A percentile compares a stretch with the other conserved stretches of the same genome.
phyloP scores from a whole-genome alignment of 2,113 vertebrate species.

The Anoplopoma fimbria region DNA sequence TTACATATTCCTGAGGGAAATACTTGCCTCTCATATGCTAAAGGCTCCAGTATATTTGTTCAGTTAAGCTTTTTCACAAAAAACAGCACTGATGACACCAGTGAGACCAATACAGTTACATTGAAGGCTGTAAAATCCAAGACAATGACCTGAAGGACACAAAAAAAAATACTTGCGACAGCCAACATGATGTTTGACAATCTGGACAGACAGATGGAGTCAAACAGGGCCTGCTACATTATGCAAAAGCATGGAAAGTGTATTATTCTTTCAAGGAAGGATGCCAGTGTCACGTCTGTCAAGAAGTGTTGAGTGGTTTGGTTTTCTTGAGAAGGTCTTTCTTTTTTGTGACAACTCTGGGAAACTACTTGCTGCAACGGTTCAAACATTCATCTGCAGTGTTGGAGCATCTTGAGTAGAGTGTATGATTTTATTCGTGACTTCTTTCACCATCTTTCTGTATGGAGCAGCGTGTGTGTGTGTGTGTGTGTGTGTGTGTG shows the following conservation, averaged over 20 bases:
- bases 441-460: background rate
- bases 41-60: no score
- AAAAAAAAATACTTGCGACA: no score
- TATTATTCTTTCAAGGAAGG: conserved; percentile 18
- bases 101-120: no score
- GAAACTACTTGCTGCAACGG: conserved; percentile 12
- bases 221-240: conserved; percentile 9
- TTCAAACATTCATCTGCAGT: background rate
- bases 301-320: background rate
- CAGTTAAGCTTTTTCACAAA: no score
- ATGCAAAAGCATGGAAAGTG: background rate
- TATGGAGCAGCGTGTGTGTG: background rate
- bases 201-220: conserved; percentile 31
- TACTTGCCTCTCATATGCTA: no score
- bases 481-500: background rate
- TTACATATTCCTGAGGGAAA: no score
- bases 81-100: no score
- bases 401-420: background rate
- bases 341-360: background rate
- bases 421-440: background rate
- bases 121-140: no score
- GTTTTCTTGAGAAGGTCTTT: conserved; percentile 19
- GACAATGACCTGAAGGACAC: no score
- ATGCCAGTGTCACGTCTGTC: conserved; percentile 1
- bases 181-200: background rate